These are phyloP conservation scores for Mesorhabditis belari DNA, from an alignment of 2,888 invertebrate genomes.

Conservation along the genomic window DNA sequence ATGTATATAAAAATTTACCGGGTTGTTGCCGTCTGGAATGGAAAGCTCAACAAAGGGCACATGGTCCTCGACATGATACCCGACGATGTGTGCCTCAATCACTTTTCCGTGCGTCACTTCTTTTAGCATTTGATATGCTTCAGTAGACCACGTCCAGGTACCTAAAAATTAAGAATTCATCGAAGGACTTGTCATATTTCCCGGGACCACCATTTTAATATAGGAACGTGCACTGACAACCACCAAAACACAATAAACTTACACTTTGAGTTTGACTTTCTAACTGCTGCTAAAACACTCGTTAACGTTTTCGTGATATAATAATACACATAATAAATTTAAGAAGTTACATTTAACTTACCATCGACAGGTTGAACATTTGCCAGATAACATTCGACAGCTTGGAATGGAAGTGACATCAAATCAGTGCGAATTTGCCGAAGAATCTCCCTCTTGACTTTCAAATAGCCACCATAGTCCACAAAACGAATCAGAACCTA, in stretches of 20 bases:
- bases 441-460: slow-evolving; percentile 70
- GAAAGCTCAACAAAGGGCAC: slow-evolving; percentile 49
- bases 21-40: slow-evolving; percentile 15
- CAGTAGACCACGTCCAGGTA: slow-evolving; percentile 39
- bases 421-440: slow-evolving; percentile 84
- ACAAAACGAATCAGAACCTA: slow-evolving; percentile 72
- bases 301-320: no score
- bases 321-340: no score
- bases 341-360: slow-evolving; percentile 53
- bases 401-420: slow-evolving; percentile 90
- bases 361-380: slow-evolving; percentile 74
- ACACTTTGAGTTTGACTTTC: no score
- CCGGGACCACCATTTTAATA: no score
- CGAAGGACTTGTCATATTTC: no score
- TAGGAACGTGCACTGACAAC: no score
- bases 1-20: background rate
- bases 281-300: no score
- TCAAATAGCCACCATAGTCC: slow-evolving; percentile 88
- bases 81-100: slow-evolving; percentile 42
- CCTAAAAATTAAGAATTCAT: no score
- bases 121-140: slow-evolving; percentile 23
- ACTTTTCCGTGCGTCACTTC: slow-evolving; percentile 35
- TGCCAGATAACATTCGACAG: slow-evolving; percentile 87
- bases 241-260: no score
- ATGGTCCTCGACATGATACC: slow-evolving; percentile 36